Percentiles rank a stretch among this genome's conserved stretches.
Conservation (phyloP, 35 echinoderm and acorn worm genomes). For the Nesometra sesokonis region DNA sequence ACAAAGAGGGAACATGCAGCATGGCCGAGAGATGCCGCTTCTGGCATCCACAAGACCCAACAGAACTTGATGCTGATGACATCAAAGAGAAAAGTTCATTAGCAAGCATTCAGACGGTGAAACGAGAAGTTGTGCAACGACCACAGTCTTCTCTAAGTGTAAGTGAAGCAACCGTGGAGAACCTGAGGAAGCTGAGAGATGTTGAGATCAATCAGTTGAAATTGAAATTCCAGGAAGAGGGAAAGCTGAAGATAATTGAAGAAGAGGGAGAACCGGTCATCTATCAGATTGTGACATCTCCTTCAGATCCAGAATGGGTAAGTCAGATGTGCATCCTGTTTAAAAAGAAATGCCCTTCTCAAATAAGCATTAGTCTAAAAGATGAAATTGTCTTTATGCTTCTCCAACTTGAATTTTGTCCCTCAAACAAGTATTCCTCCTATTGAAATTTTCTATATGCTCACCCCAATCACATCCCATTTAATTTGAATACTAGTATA, state of each 20-base stretch:
- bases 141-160: slow-evolving; percentile 28
- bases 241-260: slow-evolving; percentile 20
- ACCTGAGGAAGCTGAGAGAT: slow-evolving; percentile 38
- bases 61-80: neutral
- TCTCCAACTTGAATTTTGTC: no score
- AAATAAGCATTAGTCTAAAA: no score
- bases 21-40: slow-evolving; percentile 47
- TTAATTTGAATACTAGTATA: no score
- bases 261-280: slow-evolving; percentile 21
- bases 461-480: no score
- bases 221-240: slow-evolving; percentile 45
- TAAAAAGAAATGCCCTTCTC: no score
- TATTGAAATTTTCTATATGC: no score
- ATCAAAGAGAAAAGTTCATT: neutral
- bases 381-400: no score
- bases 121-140: neutral
- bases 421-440: no score
- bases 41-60: slow-evolving; percentile 21
- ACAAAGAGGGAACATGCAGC: slow-evolving; percentile 48
- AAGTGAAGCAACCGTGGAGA: slow-evolving; percentile 43
- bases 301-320: slow-evolving; percentile 95
- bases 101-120: neutral
- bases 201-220: slow-evolving; percentile 56
- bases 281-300: slow-evolving; percentile 57
- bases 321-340: no score